phyloP scores from a whole-genome alignment of 2,888 invertebrate species.

The Drosophila antonietae region DNA sequence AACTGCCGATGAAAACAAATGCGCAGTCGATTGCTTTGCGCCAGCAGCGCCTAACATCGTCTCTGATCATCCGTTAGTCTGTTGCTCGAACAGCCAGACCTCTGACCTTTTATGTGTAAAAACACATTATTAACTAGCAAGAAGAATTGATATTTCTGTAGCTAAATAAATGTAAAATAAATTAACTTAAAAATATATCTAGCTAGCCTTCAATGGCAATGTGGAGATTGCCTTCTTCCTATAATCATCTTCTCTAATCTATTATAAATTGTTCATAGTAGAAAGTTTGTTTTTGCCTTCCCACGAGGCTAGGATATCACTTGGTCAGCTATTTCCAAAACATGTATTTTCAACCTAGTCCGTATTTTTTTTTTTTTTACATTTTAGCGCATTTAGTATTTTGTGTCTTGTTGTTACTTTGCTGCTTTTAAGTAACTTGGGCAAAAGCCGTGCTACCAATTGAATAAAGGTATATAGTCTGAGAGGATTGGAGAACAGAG shows the following conservation, averaged over 20 bases:
- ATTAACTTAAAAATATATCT: no score
- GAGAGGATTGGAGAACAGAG: slow-evolving; percentile 6
- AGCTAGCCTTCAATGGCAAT: no score
- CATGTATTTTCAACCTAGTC: neutral
- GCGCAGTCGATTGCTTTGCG: slow-evolving; percentile 42
- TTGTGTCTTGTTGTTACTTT: slow-evolving; percentile 24
- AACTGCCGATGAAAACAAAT: slow-evolving; percentile 70
- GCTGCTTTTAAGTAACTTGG: slow-evolving; percentile 44
- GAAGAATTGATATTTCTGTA: no score
- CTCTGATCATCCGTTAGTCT: slow-evolving; percentile 1
- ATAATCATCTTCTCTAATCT: neutral
- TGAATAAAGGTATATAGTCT: slow-evolving; percentile 25
- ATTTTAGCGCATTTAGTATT: slow-evolving; percentile 2
- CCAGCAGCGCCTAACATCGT: slow-evolving; percentile 5
- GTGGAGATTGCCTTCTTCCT: no score
- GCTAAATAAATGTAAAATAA: no score
- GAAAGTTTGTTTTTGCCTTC: neutral
- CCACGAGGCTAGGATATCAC: neutral
- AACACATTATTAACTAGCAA: no score
- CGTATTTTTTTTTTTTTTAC: neutral
- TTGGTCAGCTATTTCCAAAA: neutral
- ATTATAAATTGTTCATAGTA: neutral
- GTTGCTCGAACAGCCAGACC: slow-evolving; percentile 29
- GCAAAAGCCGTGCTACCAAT: slow-evolving; percentile 32
- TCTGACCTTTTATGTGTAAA: no score